phyloP scores from a whole-genome alignment of 64 coral and sea anemone species.

The Montipora foliosa region DNA sequence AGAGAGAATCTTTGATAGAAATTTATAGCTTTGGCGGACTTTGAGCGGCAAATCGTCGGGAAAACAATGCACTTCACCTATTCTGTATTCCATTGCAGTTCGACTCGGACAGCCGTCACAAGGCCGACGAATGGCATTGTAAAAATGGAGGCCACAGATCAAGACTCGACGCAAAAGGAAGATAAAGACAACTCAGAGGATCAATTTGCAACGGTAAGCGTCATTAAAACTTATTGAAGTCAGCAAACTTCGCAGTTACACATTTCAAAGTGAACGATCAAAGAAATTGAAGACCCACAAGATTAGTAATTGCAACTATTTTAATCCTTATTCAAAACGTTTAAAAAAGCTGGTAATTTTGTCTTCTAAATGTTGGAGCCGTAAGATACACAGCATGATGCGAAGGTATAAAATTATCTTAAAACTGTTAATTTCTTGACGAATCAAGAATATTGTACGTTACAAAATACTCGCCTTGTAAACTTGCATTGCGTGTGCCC shows the following conservation, averaged over 20 bases:
- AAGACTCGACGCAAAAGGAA: background rate
- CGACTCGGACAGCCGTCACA: background rate
- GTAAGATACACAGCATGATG: too few species aligned
- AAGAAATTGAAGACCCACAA: background rate
- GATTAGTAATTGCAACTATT: background rate
- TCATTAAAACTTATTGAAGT: background rate
- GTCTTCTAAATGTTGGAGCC: background rate
- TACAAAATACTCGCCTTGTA: background rate
- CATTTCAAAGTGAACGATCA: background rate
- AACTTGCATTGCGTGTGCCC: background rate
- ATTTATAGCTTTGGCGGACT: background rate
- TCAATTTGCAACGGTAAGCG: background rate
- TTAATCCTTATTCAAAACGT: background rate
- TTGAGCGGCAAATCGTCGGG: background rate
- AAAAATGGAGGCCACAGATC: background rate
- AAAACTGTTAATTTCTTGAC: background rate
- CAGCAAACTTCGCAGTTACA: background rate
- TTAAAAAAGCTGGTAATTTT: background rate
- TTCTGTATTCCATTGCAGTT: background rate
- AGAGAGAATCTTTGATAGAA: background rate
- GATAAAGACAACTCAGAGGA: background rate
- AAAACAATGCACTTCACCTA: background rate
- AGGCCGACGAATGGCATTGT: background rate
- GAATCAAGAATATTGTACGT: background rate
- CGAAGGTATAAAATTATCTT: background rate